Evolutionary conservation across 2,888 invertebrate species (phyloP).

Genomic region (Pachycephus smyrnensis): DNA sequence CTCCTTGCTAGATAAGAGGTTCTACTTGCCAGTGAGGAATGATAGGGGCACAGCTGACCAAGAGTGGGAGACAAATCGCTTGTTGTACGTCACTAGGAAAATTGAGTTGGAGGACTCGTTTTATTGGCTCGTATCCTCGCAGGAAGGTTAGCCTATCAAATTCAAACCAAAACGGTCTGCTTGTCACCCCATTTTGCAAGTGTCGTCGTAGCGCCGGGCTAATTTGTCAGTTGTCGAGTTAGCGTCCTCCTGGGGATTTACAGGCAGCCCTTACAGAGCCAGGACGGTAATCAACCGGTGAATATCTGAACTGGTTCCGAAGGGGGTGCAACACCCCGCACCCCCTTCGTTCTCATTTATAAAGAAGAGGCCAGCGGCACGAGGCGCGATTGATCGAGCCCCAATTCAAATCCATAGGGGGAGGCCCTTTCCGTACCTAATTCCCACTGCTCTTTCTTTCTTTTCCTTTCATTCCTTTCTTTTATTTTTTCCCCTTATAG

Average conservation of each 20-base stretch:
- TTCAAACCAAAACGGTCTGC: constrained; percentile 52
- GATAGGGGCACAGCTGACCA: constrained; percentile 33
- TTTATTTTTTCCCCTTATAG: background rate
- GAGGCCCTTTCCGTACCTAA: background rate
- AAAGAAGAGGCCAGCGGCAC: constrained; percentile 55
- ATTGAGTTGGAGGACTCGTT: constrained; percentile 32
- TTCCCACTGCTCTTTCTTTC: background rate
- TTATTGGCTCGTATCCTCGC: background rate
- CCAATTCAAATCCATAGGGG: constrained; percentile 19
- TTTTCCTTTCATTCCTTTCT: constrained; percentile 20
- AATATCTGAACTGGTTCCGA: constrained; percentile 64
- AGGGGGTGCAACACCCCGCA: constrained; percentile 36
- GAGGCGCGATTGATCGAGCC: constrained; percentile 59
- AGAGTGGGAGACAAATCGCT: constrained; percentile 29
- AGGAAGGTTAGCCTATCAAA: constrained; percentile 36
- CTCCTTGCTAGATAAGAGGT: background rate
- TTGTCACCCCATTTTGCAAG: constrained; percentile 67
- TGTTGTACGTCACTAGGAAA: constrained; percentile 29
- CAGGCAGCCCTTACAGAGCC: constrained; percentile 27
- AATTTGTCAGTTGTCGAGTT: constrained; percentile 68
- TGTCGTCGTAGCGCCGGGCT: constrained; percentile 66
- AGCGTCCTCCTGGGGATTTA: constrained; percentile 63
- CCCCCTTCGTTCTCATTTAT: constrained; percentile 58
- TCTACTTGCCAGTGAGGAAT: constrained; percentile 15
- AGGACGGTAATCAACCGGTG: constrained; percentile 65